phyloP scores from a whole-genome alignment of 2,888 invertebrate genomes.

The Drosophila atroscutellata region DNA sequence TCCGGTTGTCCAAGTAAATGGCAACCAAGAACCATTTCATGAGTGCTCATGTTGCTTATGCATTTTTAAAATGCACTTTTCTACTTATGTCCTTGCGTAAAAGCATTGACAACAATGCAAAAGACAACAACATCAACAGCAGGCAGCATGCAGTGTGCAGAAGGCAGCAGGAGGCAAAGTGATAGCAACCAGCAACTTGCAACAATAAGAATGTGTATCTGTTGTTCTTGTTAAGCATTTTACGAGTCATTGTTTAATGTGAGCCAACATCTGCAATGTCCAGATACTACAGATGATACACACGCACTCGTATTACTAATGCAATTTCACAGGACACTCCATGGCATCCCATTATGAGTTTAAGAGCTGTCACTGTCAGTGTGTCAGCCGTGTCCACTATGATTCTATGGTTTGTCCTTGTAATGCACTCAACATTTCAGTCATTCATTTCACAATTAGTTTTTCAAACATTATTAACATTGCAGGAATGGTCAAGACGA shows the following conservation, averaged over 20 bases:
- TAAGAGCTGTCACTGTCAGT: slow-evolving; percentile 51
- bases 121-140: slow-evolving; percentile 9
- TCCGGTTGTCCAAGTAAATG: slow-evolving; percentile 32
- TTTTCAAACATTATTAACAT: slow-evolving; percentile 41
- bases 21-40: slow-evolving; percentile 54
- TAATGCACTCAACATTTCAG: slow-evolving; percentile 43
- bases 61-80: slow-evolving; percentile 77
- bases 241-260: slow-evolving; percentile 71
- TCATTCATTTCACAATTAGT: slow-evolving; percentile 67
- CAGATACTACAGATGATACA: not conserved
- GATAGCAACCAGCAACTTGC: slow-evolving; percentile 23
- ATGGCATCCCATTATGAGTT: slow-evolving; percentile 39
- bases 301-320: slow-evolving; percentile 62
- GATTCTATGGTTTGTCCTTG: slow-evolving; percentile 1
- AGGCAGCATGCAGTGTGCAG: slow-evolving; percentile 3
- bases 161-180: slow-evolving; percentile 22
- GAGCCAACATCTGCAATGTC: slow-evolving; percentile 22
- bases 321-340: slow-evolving; percentile 60
- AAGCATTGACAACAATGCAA: slow-evolving; percentile 61
- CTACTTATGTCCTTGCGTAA: slow-evolving; percentile 63
- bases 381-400: slow-evolving; percentile 39
- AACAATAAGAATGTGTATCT: slow-evolving; percentile 45
- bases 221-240: slow-evolving; percentile 52
- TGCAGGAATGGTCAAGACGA: slow-evolving; percentile 28
- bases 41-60: slow-evolving; percentile 65